Base-by-base conservation (phyloP, 2,113 vertebrate species). In the Chaenogobius annularis region DNA sequence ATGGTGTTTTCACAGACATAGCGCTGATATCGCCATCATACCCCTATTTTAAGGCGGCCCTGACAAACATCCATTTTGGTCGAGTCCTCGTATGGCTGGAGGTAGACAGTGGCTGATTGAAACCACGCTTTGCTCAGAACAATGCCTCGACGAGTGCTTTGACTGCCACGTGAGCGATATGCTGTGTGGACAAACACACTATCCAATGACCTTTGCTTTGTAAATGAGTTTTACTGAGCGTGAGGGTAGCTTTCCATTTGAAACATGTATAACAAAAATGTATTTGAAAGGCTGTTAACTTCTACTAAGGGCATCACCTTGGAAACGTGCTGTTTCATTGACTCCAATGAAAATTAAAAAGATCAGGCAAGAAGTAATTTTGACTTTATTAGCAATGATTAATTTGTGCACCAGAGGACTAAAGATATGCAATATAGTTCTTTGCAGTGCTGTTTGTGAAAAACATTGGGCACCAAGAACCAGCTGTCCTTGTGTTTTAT, bases 1-100 rank as follows among this genome's bases (percentile, higher is more conserved):
- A 92, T 91, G 73, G 87, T 90, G 89, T 91, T 93, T 90, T 92
- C 88, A 88, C 88, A 90, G 90, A 90, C 90, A 87, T 79, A 83
- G 88, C 85, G 81, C 82, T 83, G 86, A 87, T 88, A 88, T 85
- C 85, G 35, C 84, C 81, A 83, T 87, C 85, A 88, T 82, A 83
- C 82, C 83, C 86, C 77, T 82, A 86, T 85, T 84, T 88, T 86
- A 85, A 78, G 72, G 81, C 74, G 52, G 85, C 78, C 10, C 86
- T 80, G 80, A 90, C 90, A 88, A 82, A 87, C 85, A 88, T 87
- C 84, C 83, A 87, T 90, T 89, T 90, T 86, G 82, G 81, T 70
- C 9, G 80, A 74, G 74, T 74, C 83, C 64, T 75, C 56, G 46
- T 75, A 74, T 37, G 68, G 81, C 81, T 80, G 63, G 69, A 46